Evolutionary conservation across 2,888 invertebrate genomes (phyloP).

Genomic region (Cistogaster globosa): DNA sequence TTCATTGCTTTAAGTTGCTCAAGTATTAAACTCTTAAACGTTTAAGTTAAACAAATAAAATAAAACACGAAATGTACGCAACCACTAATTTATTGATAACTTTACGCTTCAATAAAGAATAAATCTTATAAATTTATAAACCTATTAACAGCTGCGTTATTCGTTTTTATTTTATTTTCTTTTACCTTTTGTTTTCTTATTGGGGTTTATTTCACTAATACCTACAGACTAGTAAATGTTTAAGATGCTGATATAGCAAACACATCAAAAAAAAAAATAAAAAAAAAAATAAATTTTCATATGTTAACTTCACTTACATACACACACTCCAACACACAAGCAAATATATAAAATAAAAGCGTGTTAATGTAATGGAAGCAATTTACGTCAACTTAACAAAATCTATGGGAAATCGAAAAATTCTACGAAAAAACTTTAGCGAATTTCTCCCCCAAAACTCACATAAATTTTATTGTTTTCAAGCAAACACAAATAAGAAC

Average conservation of each 20-base stretch:
- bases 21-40: background rate
- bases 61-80: background rate
- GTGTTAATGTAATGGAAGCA: conserved; percentile 81
- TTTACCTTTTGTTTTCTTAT: conserved; percentile 22
- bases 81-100: conserved; percentile 68
- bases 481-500: background rate
- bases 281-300: conserved; percentile 32
- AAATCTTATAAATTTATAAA: conserved; percentile 73
- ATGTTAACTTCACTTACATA: background rate
- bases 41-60: background rate
- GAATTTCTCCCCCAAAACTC: conserved; percentile 42
- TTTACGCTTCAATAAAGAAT: conserved; percentile 66
- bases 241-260: conserved; percentile 60
- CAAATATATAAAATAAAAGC: too few relatives aligned
- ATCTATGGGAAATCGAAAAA: conserved; percentile 73
- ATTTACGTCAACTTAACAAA: conserved; percentile 81
- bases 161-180: background rate
- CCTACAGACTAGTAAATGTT: conserved; percentile 35
- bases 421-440: conserved; percentile 23
- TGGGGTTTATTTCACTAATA: conserved; percentile 25
- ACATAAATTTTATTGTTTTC: conserved; percentile 17
- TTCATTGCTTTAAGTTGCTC: background rate
- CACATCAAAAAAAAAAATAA: background rate
- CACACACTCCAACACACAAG: too few relatives aligned
- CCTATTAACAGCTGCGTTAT: conserved; percentile 73